Conservation (phyloP, 2,797 vertebrate species). For the Mormyrops attenuatus region DNA sequence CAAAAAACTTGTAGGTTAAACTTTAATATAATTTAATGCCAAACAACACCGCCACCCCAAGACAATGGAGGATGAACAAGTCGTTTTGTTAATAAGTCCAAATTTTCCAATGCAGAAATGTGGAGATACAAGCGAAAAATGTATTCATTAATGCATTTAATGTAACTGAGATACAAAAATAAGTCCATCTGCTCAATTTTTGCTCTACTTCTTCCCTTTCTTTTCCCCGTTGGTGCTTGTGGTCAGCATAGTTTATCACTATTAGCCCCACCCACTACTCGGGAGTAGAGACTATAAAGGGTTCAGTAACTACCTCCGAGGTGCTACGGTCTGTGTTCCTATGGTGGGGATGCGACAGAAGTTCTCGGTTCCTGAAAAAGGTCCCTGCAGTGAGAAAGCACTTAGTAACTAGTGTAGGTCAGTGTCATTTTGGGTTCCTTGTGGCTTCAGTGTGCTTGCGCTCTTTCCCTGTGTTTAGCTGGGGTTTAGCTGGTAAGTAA, state of each 20-base stretch:
- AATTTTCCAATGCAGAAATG: not conserved
- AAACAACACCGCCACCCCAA: not conserved
- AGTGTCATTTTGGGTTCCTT: not conserved
- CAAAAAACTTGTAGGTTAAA: not conserved
- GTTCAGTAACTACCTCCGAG: not conserved
- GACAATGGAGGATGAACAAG: not conserved
- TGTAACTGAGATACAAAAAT: not conserved
- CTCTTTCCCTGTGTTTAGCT: not conserved
- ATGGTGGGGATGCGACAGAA: not conserved
- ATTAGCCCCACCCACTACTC: not conserved
- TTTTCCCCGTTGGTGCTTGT: not conserved
- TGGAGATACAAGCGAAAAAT: not conserved
- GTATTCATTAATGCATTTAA: not conserved
- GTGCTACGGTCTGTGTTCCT: not conserved
- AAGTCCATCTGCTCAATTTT: not conserved
- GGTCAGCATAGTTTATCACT: not conserved
- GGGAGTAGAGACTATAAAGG: not conserved
- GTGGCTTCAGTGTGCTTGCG: not conserved
- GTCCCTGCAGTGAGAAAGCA: not conserved
- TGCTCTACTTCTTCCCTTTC: not conserved
- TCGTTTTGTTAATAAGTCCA: not conserved
- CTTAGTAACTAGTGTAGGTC: not conserved
- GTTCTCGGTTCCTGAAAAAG: not conserved
- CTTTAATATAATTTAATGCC: not conserved
- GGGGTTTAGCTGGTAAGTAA: not conserved